Evolutionary conservation across 1,140 invertebrate genomes (phyloP), one percentile per base, ranked within the genome.

Genomic region (Telenomus remus): DNA sequence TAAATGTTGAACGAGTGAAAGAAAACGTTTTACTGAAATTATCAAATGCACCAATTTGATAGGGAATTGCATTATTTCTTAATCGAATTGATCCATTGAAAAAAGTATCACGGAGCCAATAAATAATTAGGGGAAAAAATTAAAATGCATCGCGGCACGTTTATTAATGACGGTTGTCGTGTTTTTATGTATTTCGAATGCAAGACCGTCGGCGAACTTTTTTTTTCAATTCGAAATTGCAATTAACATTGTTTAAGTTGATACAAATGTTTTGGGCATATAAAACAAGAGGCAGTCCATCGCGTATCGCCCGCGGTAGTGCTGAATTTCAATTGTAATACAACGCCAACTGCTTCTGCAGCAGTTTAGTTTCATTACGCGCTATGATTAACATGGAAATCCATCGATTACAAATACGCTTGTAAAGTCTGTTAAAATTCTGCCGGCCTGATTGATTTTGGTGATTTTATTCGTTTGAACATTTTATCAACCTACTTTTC

Each of bases 331-430:
- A 69, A 77, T 77, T 71, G 68, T 63, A 69, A 65, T 73, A 70
- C 69, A 71, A 79, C 73, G 72, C 64, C 42, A 49, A 70, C 72
- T 74, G 71, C 70, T 76, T 77, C 69, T 63, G 55, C 72, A 51
- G 70, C 72, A 75, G 60, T 76, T 75, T 66, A 74, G 53, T 77
- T 76, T 77, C 76, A 74, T 76, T 77, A 69, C 60, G 53, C 63
- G 56, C 55, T 78, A 80, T 82, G 79, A 82, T 80, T 82, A 82
- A 82, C 80, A 78, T 75, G 66, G 70, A 75, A 75, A 51, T 50
- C 60, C 51, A 48, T 50, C 48, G 57, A 75, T 75, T 60, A 49
- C 63, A 63, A 63, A 68, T 57, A 76, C 65, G 61, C 61, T 15
- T 19, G 37, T 12, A 37, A 66, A 55, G 19, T 27, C 57, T 56